Evolutionary conservation across 2,113 vertebrate species (phyloP), one percentile per base, ranked within the genome.

Genomic region (Pseudolaguvia tuberculata): DNA sequence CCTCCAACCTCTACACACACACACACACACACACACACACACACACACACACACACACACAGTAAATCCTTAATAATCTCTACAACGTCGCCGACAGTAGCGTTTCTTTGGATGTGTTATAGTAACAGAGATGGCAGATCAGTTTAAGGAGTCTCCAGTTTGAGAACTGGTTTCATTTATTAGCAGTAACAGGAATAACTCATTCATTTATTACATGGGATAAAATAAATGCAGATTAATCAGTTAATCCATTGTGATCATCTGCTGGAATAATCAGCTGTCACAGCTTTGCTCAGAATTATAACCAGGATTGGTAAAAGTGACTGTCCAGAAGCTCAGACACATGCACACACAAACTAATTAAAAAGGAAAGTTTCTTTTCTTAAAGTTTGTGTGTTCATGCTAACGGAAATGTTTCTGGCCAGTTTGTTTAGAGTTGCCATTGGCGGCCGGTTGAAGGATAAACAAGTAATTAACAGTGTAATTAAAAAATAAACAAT

Each of bases 1-100:
- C 96, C 88, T 97, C 94, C 84, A 98, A 88, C 89, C 92, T 93
- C 96, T 98, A 86, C 73, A 70, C 48, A 75, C 29, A 61, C 45
- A 77, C 72, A 77, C 52, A 77, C 13, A 70, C 51, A 68, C 3
- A 20, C 57, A 78, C 50, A 21, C 5, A 67, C 31, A 35, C 57
- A 47, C 45, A n/a, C n/a, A n/a, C n/a, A n/a, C n/a, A n/a, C n/a
- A n/a, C 3, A 0, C 25, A 62, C 21, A 58, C 62, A 23, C 21
- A 42, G 2, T 20, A 1, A 58, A 25, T 27, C n/a, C 23, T 1
- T 2, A 35, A n/a, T 61, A 14, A 31, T 21, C 39, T 7, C 8
- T 4, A 45, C 21, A 23, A 23, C n/a, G 7, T 7, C 13, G 14
- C 11, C 15, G 29, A 35, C 5, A 23, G 11, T 5, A 21, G 52